Conservation (phyloP, 2,113 vertebrate species). For the Gopherus evgoodei region DNA sequence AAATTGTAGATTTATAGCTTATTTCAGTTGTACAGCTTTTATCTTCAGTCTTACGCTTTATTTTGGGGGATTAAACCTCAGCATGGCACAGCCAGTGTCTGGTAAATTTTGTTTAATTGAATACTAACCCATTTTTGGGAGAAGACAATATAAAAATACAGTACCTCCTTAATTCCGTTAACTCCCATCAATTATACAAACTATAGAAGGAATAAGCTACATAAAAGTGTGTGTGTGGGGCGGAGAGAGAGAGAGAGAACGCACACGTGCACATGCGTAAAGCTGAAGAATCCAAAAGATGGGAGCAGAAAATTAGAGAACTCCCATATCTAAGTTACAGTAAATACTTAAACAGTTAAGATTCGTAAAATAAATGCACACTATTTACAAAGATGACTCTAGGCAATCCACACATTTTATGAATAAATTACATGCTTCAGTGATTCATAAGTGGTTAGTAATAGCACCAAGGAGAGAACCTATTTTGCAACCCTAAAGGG, state of each 20-base stretch:
- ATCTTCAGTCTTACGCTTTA: not conserved
- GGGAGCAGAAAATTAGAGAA: not conserved
- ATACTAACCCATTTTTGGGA: not conserved
- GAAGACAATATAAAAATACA: not conserved
- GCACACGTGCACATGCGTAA: not conserved
- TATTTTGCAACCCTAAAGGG: not conserved
- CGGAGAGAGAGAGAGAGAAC: too few species aligned
- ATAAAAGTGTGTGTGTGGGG: not conserved
- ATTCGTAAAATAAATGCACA: not conserved
- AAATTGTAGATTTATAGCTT: not conserved
- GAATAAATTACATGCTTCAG: not conserved
- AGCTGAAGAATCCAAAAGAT: not conserved
- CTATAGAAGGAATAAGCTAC: not conserved
- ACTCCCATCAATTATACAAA: not conserved
- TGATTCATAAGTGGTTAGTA: slow-evolving; percentile 7
- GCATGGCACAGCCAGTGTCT: not conserved
- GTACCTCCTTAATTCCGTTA: not conserved
- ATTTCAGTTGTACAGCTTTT: not conserved
- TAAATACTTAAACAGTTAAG: not conserved
- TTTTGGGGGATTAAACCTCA: not conserved
- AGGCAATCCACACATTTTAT: slow-evolving; percentile 7
- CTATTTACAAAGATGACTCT: not conserved
- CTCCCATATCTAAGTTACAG: not conserved
- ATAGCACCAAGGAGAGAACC: not conserved
- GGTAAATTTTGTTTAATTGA: slow-evolving; percentile 13